Conservation (phyloP, 2,888 invertebrate genomes). For the Thera obeliscata region DNA sequence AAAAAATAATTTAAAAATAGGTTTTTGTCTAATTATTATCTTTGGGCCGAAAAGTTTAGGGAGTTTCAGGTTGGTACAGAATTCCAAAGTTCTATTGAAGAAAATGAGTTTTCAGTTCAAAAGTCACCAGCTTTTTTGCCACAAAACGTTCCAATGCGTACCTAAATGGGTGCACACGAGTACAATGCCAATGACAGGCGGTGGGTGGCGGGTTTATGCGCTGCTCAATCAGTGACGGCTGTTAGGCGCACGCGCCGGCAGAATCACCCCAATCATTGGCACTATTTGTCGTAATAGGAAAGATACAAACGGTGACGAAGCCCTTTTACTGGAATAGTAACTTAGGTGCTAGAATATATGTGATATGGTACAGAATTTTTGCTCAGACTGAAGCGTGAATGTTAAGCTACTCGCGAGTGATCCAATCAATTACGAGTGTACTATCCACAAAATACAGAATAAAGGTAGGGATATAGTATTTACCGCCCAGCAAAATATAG, state of each 20-base stretch:
- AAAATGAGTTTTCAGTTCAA: neutral
- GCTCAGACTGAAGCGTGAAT: no score
- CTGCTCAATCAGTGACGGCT: conserved; percentile 73
- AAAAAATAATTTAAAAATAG: no score
- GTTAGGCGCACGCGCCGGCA: conserved; percentile 75
- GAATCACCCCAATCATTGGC: conserved; percentile 68
- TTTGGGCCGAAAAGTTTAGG: neutral
- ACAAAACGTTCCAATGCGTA: conserved; percentile 14
- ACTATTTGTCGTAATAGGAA: conserved; percentile 63
- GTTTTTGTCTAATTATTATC: no score
- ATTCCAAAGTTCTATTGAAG: no score
- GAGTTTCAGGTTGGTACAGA: no score
- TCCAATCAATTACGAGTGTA: neutral
- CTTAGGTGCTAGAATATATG: no score
- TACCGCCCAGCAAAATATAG: neutral
- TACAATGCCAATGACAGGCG: conserved; percentile 65
- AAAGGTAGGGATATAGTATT: no score
- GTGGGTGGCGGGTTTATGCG: conserved; percentile 75
- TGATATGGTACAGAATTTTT: no score
- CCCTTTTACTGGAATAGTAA: neutral
- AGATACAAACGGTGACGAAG: neutral
- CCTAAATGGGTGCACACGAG: conserved; percentile 28
- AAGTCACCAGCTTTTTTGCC: neutral
- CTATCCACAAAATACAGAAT: no score
- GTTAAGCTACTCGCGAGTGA: neutral